These are phyloP conservation scores for Malurus splendens DNA, from an alignment of 2,797 vertebrate genomes.

Conservation along the genomic window DNA sequence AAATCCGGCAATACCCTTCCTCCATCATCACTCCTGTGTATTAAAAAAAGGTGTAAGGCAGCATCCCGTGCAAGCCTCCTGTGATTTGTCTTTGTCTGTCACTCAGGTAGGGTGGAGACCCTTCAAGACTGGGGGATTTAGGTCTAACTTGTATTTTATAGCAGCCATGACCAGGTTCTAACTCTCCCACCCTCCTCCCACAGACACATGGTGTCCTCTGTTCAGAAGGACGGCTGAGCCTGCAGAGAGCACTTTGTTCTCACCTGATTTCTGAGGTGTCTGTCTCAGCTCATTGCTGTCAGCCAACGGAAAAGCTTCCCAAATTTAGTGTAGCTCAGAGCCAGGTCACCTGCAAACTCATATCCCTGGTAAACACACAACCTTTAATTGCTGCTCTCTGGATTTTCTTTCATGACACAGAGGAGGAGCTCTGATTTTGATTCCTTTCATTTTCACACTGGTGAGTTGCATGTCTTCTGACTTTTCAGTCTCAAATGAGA, in stretches of 20 bases:
- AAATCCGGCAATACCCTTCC: not conserved
- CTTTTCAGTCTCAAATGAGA: not conserved
- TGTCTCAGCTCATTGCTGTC: not conserved
- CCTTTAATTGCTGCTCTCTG: not conserved
- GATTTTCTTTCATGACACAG: not conserved
- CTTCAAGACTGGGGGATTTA: not conserved
- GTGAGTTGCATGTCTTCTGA: not conserved
- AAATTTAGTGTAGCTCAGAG: not conserved
- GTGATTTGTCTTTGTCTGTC: not conserved
- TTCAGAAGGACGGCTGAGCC: not conserved
- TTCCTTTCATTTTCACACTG: not conserved
- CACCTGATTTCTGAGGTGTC: not conserved
- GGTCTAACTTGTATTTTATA: not conserved
- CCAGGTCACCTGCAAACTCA: not conserved
- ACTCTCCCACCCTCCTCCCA: not conserved
- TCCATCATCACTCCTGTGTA: not conserved
- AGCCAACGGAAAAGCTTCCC: not conserved
- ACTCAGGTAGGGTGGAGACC: not conserved
- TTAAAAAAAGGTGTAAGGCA: not conserved
- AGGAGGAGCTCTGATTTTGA: not conserved
- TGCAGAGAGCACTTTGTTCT: not conserved
- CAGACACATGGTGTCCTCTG: not conserved
- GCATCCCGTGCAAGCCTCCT: not conserved
- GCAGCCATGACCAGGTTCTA: not conserved
- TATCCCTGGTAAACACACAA: not conserved